Conservation (phyloP, 64 coral and sea anemone genomes). For the Montipora cactus region DNA sequence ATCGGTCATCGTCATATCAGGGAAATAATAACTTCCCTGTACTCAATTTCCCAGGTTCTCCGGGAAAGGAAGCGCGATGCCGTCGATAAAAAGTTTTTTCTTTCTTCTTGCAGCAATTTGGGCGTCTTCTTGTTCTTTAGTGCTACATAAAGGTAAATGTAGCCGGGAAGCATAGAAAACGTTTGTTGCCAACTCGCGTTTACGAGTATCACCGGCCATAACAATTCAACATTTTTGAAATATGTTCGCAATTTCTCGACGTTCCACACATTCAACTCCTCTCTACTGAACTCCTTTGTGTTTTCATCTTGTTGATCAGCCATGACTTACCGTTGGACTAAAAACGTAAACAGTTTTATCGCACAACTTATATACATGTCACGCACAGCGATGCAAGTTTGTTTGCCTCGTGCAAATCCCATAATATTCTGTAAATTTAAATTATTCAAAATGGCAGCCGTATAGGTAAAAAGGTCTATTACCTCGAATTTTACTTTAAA, state of each 20-base stretch:
- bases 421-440: too few relatives aligned
- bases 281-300: background rate
- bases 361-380: too few relatives aligned
- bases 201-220: background rate
- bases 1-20: background rate
- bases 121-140: conserved; percentile 19
- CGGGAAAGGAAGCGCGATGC: background rate
- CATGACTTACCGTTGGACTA: background rate
- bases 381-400: too few relatives aligned
- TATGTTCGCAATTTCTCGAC: conserved; percentile 28
- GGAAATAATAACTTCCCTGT: background rate
- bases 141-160: background rate
- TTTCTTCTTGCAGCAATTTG: background rate
- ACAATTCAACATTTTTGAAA: conserved; percentile 26
- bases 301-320: too few relatives aligned
- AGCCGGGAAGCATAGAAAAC: conserved; percentile 27
- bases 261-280: conserved; percentile 34
- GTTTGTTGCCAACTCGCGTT: background rate
- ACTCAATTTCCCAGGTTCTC: background rate
- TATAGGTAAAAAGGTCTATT: too few relatives aligned
- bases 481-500: too few relatives aligned
- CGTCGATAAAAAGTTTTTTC: conserved; percentile 8
- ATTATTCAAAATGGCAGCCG: too few relatives aligned
- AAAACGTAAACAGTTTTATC: background rate
- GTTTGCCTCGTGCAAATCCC: too few relatives aligned